Percentiles rank a stretch among this genome's conserved stretches.
phyloP scores from a whole-genome alignment of 2,888 invertebrate species.

The Amorpha juglandis region DNA sequence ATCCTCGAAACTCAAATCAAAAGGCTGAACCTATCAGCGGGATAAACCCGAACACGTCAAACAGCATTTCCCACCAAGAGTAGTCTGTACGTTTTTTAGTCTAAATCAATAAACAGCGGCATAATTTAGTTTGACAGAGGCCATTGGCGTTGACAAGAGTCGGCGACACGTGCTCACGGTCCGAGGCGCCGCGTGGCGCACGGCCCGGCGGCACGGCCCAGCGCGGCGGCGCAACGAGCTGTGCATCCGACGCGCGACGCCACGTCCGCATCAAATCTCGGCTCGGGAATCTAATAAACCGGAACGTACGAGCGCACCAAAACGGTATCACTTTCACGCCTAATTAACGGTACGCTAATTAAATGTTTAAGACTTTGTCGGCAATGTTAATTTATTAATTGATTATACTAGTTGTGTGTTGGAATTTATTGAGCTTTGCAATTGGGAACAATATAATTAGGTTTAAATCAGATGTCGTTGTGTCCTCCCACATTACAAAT shows the following conservation, averaged over 20 bases:
- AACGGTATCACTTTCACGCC: conserved; percentile 37
- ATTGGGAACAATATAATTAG: conserved; percentile 22
- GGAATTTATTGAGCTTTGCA: conserved; percentile 19
- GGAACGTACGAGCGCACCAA: conserved; percentile 28
- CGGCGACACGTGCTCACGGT: conserved; percentile 32
- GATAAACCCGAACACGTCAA: not conserved
- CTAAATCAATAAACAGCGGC: conserved; percentile 13
- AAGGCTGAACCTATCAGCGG: not conserved
- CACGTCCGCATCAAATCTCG: conserved; percentile 26
- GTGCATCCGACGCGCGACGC: not conserved
- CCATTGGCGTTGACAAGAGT: conserved; percentile 32
- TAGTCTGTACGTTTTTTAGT: not conserved
- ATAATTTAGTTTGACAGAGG: conserved; percentile 28
- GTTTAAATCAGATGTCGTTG: conserved; percentile 4
- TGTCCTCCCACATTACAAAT: not conserved
- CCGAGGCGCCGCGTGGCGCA: conserved; percentile 17
- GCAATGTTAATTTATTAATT: conserved; percentile 24
- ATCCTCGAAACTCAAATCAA: too few species aligned
- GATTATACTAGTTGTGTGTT: conserved; percentile 11
- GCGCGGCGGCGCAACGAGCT: not conserved
- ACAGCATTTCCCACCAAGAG: not conserved
- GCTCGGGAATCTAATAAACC: conserved; percentile 29
- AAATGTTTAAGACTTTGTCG: conserved; percentile 26
- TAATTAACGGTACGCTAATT: conserved; percentile 30
- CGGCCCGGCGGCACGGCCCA: too few species aligned